Conservation (phyloP, 2,888 invertebrate species). For the Eubasilissa splendida region DNA sequence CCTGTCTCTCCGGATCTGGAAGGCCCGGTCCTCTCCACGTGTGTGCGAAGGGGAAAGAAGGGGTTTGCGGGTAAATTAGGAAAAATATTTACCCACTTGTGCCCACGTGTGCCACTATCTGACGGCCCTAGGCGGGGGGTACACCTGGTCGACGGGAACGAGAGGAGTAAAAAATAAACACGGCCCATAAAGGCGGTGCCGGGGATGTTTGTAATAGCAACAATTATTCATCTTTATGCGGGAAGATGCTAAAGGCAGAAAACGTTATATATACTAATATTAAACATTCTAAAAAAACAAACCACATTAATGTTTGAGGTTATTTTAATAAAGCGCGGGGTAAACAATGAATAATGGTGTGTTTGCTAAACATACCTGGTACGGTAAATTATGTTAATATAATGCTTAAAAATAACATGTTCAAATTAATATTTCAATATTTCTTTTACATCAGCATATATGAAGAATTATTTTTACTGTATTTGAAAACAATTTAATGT, state of each 20-base stretch:
- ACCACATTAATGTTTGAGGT: not conserved
- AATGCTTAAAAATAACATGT: no score
- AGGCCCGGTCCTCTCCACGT: not conserved
- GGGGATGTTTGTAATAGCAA: slow-evolving; percentile 24
- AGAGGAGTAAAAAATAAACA: slow-evolving; percentile 28
- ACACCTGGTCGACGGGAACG: not conserved
- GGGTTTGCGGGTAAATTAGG: slow-evolving; percentile 30
- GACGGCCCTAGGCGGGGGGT: slow-evolving; percentile 27
- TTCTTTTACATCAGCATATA: no score
- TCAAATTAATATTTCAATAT: no score
- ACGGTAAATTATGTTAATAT: no score
- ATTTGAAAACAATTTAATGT: no score
- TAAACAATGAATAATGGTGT: slow-evolving; percentile 10
- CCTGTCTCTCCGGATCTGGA: slow-evolving; percentile 12
- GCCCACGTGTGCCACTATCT: slow-evolving; percentile 40
- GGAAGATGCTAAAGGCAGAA: slow-evolving; percentile 27
- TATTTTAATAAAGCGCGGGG: slow-evolving; percentile 2
- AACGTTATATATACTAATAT: slow-evolving; percentile 6
- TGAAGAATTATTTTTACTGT: no score
- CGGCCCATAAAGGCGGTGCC: not conserved
- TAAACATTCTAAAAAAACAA: slow-evolving; percentile 20
- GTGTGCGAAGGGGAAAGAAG: slow-evolving; percentile 15
- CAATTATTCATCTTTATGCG: slow-evolving; percentile 32
- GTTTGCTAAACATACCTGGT: not conserved
- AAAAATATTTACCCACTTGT: slow-evolving; percentile 45